phyloP scores from a whole-genome alignment of 2,113 vertebrate species.

The Myrmecophaga tridactyla region DNA sequence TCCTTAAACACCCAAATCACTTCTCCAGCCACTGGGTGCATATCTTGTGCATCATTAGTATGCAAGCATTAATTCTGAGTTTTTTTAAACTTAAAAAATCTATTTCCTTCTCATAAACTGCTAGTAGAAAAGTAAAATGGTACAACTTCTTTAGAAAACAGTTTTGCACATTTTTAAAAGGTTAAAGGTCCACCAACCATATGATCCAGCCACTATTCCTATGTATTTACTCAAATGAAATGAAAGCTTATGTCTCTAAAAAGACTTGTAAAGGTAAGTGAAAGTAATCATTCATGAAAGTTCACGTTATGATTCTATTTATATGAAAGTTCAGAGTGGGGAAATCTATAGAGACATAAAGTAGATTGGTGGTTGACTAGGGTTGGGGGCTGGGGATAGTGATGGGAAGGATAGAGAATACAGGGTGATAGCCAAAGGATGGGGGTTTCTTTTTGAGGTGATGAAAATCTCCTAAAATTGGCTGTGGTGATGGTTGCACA shows the following conservation, averaged over 20 bases:
- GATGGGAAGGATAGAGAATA: too few relatives aligned
- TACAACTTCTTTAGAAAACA: slow-evolving; percentile 24
- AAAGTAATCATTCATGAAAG: too few relatives aligned
- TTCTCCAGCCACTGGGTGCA: background rate
- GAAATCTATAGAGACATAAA: too few relatives aligned
- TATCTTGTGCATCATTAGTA: background rate
- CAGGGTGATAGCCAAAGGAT: too few relatives aligned
- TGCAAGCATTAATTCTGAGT: background rate
- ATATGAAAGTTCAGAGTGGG: too few relatives aligned
- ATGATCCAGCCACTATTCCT: background rate
- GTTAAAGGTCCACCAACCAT: background rate
- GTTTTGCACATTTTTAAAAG: background rate
- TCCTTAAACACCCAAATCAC: background rate
- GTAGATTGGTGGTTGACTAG: too few relatives aligned
- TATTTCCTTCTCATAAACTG: background rate
- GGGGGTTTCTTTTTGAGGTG: too few relatives aligned
- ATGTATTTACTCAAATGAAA: background rate
- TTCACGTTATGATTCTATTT: too few relatives aligned
- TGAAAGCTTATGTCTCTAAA: background rate
- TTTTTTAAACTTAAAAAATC: slow-evolving; percentile 7
- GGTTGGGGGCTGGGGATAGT: too few relatives aligned
- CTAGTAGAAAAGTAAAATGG: slow-evolving; percentile 27
- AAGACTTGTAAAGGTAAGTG: background rate
- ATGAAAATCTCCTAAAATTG: too few relatives aligned
- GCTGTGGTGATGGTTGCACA: too few relatives aligned